Base-by-base conservation (phyloP, 2,797 vertebrate species). In the Brotula barbata region DNA sequence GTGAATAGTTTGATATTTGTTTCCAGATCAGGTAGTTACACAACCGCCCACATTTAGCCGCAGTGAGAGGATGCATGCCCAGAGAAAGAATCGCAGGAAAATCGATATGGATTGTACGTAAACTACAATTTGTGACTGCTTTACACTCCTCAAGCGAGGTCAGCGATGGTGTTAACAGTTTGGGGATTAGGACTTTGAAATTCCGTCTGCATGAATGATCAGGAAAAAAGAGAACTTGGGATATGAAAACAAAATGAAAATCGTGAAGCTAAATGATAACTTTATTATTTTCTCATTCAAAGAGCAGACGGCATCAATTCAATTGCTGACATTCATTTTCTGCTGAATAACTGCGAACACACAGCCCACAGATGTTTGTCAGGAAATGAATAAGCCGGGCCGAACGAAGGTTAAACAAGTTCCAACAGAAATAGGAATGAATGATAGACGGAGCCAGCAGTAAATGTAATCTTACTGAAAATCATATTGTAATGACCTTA, bases 371-470 rank as follows among this genome's bases (percentile, higher is more conserved):
- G 43, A 71, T 61, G 71, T 68, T 58, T 23, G 10, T 54, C 21
- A 54, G 50, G 23, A 50, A 58, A 54, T 58, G 64, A 73, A 82
- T 76, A 70, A 82, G 25, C 39, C 6, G 3, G 20, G 60, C 55
- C 4, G 17, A 25, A 45, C 62, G 54, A 71, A 80, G 61, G 74
- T 78, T 77, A 73, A 76, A 64, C 50, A 71, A 72, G 64, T 64
- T 69, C 64, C 64, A 23, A 13, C 49, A 44, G 52, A 58, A 61
- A 71, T 57, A 9, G 31, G 11, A 71, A 50, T 36, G 25, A 44
- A 67, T 54, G 58, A 81, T 61, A 44, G 73, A 52, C 19, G 7
- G 33, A 69, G 55, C 51, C 40, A 72, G 42, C 45, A 10, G 12
- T 50, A 33, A 33, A 33, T 73, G 46, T 53, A 40, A 66, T 61